Conservation (phyloP, 2,888 invertebrate genomes). For the Xestia c-nigrum region DNA sequence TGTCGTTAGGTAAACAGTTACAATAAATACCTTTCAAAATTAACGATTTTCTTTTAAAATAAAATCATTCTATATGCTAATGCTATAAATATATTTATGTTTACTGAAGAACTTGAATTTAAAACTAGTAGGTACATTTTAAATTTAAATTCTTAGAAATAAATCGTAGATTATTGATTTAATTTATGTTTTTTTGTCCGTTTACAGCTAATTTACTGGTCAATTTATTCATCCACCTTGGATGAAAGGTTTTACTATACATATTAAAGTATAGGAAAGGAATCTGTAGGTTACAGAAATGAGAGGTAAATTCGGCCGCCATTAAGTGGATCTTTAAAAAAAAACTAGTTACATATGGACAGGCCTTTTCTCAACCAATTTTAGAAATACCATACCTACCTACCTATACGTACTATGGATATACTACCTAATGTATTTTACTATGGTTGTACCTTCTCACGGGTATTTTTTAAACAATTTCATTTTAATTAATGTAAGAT, state of each 20-base stretch:
- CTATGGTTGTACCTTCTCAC: neutral
- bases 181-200: conserved; percentile 30
- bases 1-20: neutral
- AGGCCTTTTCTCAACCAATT: neutral
- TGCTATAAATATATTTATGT: conserved; percentile 29
- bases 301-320: neutral
- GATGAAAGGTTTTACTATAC: conserved; percentile 7
- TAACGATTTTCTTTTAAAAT: conserved; percentile 21
- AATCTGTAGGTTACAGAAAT: neutral
- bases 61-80: conserved; percentile 46
- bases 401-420: neutral
- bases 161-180: conserved; percentile 22
- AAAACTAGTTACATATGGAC: neutral
- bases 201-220: conserved; percentile 25
- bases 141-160: conserved; percentile 19
- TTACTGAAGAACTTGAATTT: neutral
- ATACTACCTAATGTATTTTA: neutral
- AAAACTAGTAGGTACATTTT: conserved; percentile 15
- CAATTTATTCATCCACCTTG: conserved; percentile 35
- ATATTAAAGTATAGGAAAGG: conserved; percentile 2
- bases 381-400: neutral
- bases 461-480: no score
- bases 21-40: conserved; percentile 12
- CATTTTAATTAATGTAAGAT: neutral
- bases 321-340: neutral